Evolutionary conservation across 2,888 invertebrate species (phyloP), one percentile per base, ranked within the genome.

Genomic region (Caenorhabditis uteleia): DNA sequence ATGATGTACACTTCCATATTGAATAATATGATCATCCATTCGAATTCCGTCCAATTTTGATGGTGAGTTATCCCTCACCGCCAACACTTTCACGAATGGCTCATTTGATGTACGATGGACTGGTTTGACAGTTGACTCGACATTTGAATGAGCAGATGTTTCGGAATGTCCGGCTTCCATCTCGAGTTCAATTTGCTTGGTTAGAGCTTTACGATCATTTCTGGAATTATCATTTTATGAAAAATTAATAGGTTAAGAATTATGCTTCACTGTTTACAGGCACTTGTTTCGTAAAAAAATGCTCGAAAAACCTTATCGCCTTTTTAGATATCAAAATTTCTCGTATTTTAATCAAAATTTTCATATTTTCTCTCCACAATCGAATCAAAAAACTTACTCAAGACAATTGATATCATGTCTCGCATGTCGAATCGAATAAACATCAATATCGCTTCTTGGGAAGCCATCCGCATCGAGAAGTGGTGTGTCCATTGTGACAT

Each of bases 381-480:
- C n/a, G n/a, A n/a, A n/a, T n/a, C n/a, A n/a, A n/a, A n/a, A n/a
- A n/a, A n/a, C n/a, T n/a, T n/a, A n/a, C 45, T 26, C n/a, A 89
- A 88, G 87, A 91, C 94, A 92, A 82, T 91, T 91, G 54, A 97
- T 92, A 78, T 88, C 88, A 79, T 93, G 91, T 43, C 95, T 88
- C 0, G 94, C 91, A 83, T 90, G 89, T 49, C 95, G 88, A 1
- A 95, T 92, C 86, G 92, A 90, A 84, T 91, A 91, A 0, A 95
- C 89, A 84, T 97, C 94, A 67, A 97, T 90, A 79, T 93, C 91
- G 71, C 88, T 88, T 38, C 93, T 87, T 0, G 95, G 95, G 85
- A 87, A 97, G 0, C 92, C 94, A 77, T 93, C 90, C 0, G 84
- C 82, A 83, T 97, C 95, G 1, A 95, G 89, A 51, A 97, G 84